These are phyloP conservation scores for Hypsibius dujardini DNA, from an alignment of 1,140 invertebrate genomes.

Conservation along the genomic window DNA sequence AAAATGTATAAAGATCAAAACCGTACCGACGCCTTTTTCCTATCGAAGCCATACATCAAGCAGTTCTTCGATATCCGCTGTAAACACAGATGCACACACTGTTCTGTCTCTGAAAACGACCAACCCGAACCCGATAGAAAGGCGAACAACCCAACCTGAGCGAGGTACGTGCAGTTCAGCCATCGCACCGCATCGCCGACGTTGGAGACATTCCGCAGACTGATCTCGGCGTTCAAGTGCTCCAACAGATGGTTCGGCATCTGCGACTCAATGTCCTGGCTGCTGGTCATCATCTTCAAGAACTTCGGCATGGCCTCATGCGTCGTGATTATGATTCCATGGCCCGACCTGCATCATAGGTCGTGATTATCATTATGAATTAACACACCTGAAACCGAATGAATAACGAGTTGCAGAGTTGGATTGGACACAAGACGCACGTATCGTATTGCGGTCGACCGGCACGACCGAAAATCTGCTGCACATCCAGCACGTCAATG, in stretches of 20 bases:
- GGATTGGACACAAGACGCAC: too few relatives aligned
- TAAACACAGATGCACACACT: too few relatives aligned
- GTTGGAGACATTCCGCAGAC: constrained; percentile 80
- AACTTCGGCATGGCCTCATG: constrained; percentile 86
- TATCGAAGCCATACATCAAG: constrained; percentile 65
- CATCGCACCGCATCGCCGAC: constrained; percentile 89
- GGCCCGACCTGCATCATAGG: constrained; percentile 64
- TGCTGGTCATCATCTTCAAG: constrained; percentile 76
- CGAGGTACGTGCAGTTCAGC: constrained; percentile 94
- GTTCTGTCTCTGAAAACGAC: too few relatives aligned
- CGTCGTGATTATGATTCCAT: constrained; percentile 85
- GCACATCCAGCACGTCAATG: constrained; percentile 84
- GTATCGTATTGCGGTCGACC: constrained; percentile 64
- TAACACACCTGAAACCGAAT: too few relatives aligned
- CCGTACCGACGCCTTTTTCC: constrained; percentile 41
- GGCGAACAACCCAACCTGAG: too few relatives aligned
- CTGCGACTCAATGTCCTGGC: constrained; percentile 94
- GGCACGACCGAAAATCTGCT: constrained; percentile 97
- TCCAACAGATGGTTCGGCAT: constrained; percentile 78
- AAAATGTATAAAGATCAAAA: constrained; percentile 20
- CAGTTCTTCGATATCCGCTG: constrained; percentile 85
- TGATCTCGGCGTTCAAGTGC: constrained; percentile 94
- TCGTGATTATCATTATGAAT: too few relatives aligned
- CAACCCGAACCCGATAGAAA: too few relatives aligned
- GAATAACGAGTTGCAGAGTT: too few relatives aligned